Percentiles rank a stretch among this genome's conserved stretches.
Evolutionary conservation across 2,888 invertebrate species (phyloP).

Genomic region (Drosophila nr. medialis): DNA sequence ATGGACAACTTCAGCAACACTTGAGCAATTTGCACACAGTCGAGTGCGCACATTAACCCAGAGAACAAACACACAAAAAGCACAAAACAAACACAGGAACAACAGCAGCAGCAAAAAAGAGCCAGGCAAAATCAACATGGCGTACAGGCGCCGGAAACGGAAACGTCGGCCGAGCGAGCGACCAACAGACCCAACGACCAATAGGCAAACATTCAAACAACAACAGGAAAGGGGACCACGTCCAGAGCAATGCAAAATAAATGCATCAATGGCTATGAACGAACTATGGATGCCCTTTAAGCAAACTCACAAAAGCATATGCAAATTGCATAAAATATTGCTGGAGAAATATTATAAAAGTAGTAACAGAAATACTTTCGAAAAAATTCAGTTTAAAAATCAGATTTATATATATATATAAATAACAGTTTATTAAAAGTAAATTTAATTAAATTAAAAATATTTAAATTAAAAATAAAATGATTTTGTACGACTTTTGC

Average conservation of each 20-base stretch:
- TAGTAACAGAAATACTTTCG: not conserved
- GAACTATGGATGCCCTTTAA: conserved; percentile 29
- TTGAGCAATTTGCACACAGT: conserved; percentile 81
- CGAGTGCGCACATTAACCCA: conserved; percentile 79
- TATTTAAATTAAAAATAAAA: not conserved
- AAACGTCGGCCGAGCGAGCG: conserved; percentile 71
- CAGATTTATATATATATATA: too few relatives aligned
- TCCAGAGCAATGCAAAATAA: conserved; percentile 37
- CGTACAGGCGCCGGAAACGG: conserved; percentile 76
- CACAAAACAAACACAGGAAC: conserved; percentile 41
- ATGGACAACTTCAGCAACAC: conserved; percentile 74
- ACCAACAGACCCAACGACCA: conserved; percentile 49
- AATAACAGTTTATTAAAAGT: too few relatives aligned
- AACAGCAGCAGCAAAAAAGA: conserved; percentile 52
- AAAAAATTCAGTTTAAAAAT: not conserved
- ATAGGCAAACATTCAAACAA: conserved; percentile 69
- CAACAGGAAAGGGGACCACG: conserved; percentile 46
- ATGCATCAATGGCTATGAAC: conserved; percentile 6
- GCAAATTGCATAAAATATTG: not conserved
- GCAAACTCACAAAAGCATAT: not conserved
- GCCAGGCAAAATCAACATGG: conserved; percentile 75
- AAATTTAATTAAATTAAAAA: not conserved
- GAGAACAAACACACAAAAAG: conserved; percentile 55
- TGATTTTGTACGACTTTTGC: not conserved
- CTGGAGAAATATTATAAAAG: not conserved